Evolutionary conservation across 2,113 vertebrate species (phyloP).

Genomic region (Leucosticte australis): DNA sequence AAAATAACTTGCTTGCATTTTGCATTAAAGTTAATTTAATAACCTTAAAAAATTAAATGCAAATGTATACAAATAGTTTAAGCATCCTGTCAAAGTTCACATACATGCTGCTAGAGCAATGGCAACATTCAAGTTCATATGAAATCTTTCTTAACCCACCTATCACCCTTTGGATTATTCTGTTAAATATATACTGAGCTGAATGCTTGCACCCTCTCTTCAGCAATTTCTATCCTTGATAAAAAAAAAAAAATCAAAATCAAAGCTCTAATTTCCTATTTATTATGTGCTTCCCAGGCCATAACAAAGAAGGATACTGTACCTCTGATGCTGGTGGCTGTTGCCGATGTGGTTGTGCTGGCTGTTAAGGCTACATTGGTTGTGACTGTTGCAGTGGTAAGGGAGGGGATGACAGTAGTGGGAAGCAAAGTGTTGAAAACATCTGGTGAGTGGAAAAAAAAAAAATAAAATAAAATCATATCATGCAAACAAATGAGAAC

Average conservation of each 20-base stretch:
- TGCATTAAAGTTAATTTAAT: conserved; percentile 47
- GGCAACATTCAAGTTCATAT: conserved; percentile 18
- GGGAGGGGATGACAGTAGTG: conserved; percentile 93
- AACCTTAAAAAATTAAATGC: conserved; percentile 55
- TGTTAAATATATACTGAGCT: neutral
- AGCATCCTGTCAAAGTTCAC: conserved; percentile 56
- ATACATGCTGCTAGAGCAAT: neutral
- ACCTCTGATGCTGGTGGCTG: conserved; percentile 89
- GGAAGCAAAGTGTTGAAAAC: conserved; percentile 91
- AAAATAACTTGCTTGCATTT: conserved; percentile 55
- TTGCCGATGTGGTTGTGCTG: conserved; percentile 86
- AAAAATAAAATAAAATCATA: conserved; percentile 79
- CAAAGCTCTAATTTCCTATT: neutral
- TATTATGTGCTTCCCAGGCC: conserved; percentile 60
- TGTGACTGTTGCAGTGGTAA: conserved; percentile 91
- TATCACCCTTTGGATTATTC: neutral
- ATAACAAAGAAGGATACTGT: conserved; percentile 86
- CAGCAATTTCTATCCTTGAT: neutral
- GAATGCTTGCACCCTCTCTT: neutral
- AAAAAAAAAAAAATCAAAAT: too few species aligned
- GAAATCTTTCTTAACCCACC: neutral
- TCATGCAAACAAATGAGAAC: conserved; percentile 82
- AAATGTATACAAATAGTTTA: conserved; percentile 64
- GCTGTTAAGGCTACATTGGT: conserved; percentile 88
- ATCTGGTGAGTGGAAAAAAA: conserved; percentile 93